Evolutionary conservation across 2,888 invertebrate genomes (phyloP).

Genomic region (Terebella lapidaria): DNA sequence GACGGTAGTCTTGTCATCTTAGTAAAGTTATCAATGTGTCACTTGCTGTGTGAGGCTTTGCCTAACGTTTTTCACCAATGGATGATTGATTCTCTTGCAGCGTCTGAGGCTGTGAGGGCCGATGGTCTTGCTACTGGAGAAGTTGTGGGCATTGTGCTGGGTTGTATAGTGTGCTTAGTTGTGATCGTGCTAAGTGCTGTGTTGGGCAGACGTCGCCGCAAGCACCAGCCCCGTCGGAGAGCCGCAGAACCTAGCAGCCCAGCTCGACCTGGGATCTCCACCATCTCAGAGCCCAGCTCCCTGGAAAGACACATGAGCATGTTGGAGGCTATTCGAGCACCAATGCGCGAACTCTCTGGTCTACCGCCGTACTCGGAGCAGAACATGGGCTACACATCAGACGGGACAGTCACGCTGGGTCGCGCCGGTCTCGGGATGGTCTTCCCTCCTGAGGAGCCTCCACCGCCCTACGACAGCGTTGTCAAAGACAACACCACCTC

Average conservation of each 20-base stretch:
- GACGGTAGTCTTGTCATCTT: neutral
- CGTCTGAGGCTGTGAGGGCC: too few relatives aligned
- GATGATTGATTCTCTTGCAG: too few relatives aligned
- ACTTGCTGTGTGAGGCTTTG: too few relatives aligned
- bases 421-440: neutral
- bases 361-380: neutral
- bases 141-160: neutral
- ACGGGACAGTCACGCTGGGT: neutral
- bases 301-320: neutral
- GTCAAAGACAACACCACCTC: constrained; percentile 3
- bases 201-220: neutral
- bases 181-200: neutral
- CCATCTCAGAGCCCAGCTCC: neutral
- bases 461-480: constrained; percentile 18
- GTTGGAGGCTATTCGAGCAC: neutral
- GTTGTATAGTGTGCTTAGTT: neutral
- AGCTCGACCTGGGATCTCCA: neutral
- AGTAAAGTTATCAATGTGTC: too few relatives aligned
- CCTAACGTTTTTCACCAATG: too few relatives aligned
- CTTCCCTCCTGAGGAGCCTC: constrained; percentile 18
- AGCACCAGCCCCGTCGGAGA: neutral
- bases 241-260: neutral
- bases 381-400: constrained; percentile 1
- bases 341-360: neutral
- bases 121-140: neutral